phyloP scores from a whole-genome alignment of 1,140 invertebrate species.

The Cardiocondyla obscurior region DNA sequence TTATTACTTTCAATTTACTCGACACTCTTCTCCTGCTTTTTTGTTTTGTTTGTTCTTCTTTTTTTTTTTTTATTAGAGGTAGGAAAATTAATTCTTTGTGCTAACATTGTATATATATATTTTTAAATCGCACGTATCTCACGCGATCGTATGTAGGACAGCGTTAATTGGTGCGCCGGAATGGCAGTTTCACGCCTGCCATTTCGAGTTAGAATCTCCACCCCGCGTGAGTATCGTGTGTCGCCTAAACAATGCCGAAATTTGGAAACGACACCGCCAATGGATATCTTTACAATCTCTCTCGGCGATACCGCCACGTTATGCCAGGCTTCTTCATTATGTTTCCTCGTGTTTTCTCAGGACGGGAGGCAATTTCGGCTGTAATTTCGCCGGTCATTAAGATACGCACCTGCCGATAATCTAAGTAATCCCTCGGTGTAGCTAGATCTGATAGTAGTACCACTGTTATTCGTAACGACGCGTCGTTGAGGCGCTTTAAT shows the following conservation, averaged over 20 bases:
- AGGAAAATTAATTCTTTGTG: neutral
- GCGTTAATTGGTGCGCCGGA: neutral
- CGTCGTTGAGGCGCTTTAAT: slow-evolving; percentile 33
- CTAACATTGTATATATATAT: neutral
- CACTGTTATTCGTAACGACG: slow-evolving; percentile 41
- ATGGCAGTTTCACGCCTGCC: slow-evolving; percentile 15
- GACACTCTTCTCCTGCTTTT: neutral
- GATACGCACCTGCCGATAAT: slow-evolving; percentile 69
- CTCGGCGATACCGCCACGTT: slow-evolving; percentile 1
- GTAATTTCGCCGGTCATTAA: slow-evolving; percentile 69
- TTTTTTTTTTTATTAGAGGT: neutral
- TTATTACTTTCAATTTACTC: neutral
- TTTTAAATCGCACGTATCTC: neutral
- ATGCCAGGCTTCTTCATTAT: slow-evolving; percentile 40
- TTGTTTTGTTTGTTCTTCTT: no score
- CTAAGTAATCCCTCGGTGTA: slow-evolving; percentile 62
- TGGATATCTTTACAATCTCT: slow-evolving; percentile 53
- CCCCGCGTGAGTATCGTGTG: slow-evolving; percentile 5
- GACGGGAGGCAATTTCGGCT: slow-evolving; percentile 62
- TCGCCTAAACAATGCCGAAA: slow-evolving; percentile 35
- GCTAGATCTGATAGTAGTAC: slow-evolving; percentile 62
- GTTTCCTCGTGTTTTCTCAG: slow-evolving; percentile 52
- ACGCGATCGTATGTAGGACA: neutral
- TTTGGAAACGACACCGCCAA: slow-evolving; percentile 60
- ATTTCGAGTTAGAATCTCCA: neutral